Evolutionary conservation across 2,113 vertebrate species (phyloP), one percentile per base, ranked within the genome.

Genomic region (Anolis sagrei): DNA sequence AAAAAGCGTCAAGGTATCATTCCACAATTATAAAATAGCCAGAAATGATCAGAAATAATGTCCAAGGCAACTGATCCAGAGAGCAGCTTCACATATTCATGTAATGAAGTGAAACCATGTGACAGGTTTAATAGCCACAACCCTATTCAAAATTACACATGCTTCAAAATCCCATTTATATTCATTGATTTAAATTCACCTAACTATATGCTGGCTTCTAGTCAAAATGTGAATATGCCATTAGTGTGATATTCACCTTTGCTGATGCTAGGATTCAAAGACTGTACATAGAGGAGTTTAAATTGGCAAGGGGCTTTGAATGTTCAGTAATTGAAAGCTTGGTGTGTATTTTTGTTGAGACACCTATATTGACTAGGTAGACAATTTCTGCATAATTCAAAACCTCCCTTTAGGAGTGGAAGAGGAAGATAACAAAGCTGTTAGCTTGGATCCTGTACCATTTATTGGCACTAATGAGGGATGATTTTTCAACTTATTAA

Each of bases 271-370:
- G 16, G 68, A 88, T 89, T 68, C 48, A 29, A 39, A 84, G 69
- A 66, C 7, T 2, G 54, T 7, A 84, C 44, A 69, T 64, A 66
- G 19, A 13, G 18, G 61, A 74, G 69, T 87, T 81, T 23, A 66
- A 86, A 79, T 75, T 89, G 89, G 89, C 85, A 83, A 0, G 13
- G 79, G 93, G 74, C 87, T 90, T 90, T 92, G 86, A 11, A 21
- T 77, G 75, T 44, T 51, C 68, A 5, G 29, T 51, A 51, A 49
- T 70, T 48, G 29, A 36, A 68, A 69, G 64, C 8, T 79, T 32
- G 48, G n/a, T 14, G 34, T n/a, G 8, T 19, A 77, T 14, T 5
- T 70, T 51, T 79, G 4, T 80, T 73, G 36, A 29, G 21, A 19
- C 39, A 79, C 13, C 29, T 64, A 62, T 23, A 27, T 62, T 58